These are phyloP conservation scores for Malacoraja senta DNA, from an alignment of 2,797 vertebrate genomes.

Conservation along the genomic window DNA sequence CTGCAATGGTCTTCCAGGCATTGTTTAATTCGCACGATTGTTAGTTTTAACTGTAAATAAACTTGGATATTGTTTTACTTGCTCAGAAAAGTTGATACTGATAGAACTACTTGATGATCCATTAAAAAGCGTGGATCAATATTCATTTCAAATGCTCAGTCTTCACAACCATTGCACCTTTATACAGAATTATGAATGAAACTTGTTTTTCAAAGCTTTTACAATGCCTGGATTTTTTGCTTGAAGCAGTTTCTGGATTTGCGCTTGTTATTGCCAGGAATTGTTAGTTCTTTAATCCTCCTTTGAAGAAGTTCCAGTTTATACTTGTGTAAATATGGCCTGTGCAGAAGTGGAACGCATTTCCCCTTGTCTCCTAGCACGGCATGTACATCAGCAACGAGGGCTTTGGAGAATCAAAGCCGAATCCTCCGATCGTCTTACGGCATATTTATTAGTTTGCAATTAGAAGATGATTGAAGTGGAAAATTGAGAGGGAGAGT, in stretches of 20 bases:
- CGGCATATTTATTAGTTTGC: not conserved
- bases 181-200: not conserved
- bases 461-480: not conserved
- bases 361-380: not conserved
- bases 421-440: not conserved
- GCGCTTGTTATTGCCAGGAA: not conserved
- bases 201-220: slow-evolving; percentile 20
- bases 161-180: not conserved
- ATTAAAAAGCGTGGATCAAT: not conserved
- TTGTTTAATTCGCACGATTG: not conserved
- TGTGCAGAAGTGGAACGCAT: not conserved
- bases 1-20: not conserved
- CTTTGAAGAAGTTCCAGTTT: slow-evolving; percentile 13
- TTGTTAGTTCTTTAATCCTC: not conserved
- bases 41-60: not conserved
- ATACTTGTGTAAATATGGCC: not conserved
- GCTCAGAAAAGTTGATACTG: not conserved
- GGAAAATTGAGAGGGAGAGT: not conserved
- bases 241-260: not conserved
- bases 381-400: not conserved
- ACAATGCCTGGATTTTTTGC: not conserved
- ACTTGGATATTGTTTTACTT: not conserved
- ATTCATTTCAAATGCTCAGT: not conserved
- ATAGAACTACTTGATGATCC: not conserved
- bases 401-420: not conserved